Base-by-base conservation (phyloP, 2,888 invertebrate genomes). In the Neoascia interrupta region DNA sequence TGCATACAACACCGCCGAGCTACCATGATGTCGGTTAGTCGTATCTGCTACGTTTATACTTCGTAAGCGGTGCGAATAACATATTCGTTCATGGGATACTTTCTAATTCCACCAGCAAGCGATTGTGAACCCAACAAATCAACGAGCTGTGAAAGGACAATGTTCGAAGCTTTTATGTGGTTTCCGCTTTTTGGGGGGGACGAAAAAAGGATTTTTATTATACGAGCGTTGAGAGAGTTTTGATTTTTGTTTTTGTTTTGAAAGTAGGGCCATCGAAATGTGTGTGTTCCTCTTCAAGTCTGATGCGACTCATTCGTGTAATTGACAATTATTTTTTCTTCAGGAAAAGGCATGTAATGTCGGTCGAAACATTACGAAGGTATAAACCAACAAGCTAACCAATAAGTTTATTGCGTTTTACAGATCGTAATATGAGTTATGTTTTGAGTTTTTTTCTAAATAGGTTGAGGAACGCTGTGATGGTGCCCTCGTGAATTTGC, bases 61-160 rank as follows among this genome's bases (percentile, higher is more conserved):
- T 19, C 47, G 34, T 56, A 47, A 63, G 13, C 43, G 28, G 49
- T 70, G 58, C 53, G 39, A 70, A 58, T 54, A 70, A 68, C 60
- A 60, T 60, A 53, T 64, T 58, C 45, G 45, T 54, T 61, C 31
- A 37, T 54, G 54, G 45, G 31, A 43, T 21, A 37, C 37, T 43
- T 58, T 37, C 49, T 51, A 37, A 70, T 49, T 21, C 43, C 18
- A 43, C 53, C 53, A 34, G 39, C 63, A 41, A 64, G 47, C 47
- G 39, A 60, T 47, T 72, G 63, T 47, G 41, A 21, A 49, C 64
- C 58, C 63, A 53, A 28, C 45, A 60, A 76, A 60, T 66, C 64
- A 72, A 76, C 76, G 76, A 76, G 60, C 76, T 76, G 76, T 76
- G 72, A 76, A 76, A 76, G 72, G 76, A 76, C 72, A 76, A 76